phyloP scores from a whole-genome alignment of 2,888 invertebrate species.

The Ctenicera cuprea region DNA sequence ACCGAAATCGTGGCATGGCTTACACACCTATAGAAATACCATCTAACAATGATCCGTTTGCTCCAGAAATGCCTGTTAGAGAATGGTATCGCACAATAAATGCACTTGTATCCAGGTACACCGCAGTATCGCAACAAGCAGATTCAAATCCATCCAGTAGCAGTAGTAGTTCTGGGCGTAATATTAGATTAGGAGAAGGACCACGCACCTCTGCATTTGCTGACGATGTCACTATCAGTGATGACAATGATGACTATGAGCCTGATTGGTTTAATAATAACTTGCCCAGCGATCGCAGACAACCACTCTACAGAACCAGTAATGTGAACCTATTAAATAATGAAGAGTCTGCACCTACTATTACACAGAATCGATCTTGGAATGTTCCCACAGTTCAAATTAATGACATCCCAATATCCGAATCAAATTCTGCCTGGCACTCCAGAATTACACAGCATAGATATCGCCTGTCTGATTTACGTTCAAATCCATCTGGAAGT shows the following conservation, averaged over 20 bases:
- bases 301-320: constrained; percentile 55
- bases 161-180: constrained; percentile 13
- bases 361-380: constrained; percentile 51
- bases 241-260: constrained; percentile 55
- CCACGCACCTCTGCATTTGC: background rate
- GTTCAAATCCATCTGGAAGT: constrained; percentile 61
- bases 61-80: constrained; percentile 47
- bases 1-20: constrained; percentile 51
- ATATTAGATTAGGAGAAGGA: constrained; percentile 11
- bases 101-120: constrained; percentile 56
- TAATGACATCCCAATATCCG: constrained; percentile 76
- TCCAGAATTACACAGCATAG: constrained; percentile 57
- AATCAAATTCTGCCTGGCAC: constrained; percentile 62
- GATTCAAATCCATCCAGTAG: constrained; percentile 8
- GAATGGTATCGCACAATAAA: constrained; percentile 60
- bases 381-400: constrained; percentile 77
- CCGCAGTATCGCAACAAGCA: constrained; percentile 35
- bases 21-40: constrained; percentile 27
- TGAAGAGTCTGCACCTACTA: constrained; percentile 48
- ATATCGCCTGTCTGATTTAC: constrained; percentile 65
- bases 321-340: constrained; percentile 57
- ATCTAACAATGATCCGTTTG: constrained; percentile 5
- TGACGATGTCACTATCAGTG: constrained; percentile 56
- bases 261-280: constrained; percentile 52
- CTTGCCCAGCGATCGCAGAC: constrained; percentile 35